A percentile compares a stretch with the other conserved stretches of the same genome.
These are phyloP conservation scores for Eurytoma adleriae DNA, from an alignment of 2,888 invertebrate species.

Conservation along the genomic window DNA sequence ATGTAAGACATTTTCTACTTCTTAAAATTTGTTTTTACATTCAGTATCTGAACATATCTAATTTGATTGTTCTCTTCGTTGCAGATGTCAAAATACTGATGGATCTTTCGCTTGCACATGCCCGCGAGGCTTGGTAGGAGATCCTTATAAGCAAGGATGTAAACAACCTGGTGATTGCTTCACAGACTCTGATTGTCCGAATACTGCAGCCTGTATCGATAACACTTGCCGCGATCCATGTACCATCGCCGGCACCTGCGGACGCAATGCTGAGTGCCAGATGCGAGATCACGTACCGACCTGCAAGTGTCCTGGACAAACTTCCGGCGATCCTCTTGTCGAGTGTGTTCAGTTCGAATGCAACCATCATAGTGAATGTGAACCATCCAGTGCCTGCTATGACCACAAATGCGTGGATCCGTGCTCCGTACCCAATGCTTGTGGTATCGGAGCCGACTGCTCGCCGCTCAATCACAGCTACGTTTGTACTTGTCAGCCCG, in stretches of 20 bases:
- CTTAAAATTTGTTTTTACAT: background rate
- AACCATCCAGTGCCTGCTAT: slow-evolving; percentile 84
- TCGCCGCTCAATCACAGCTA: slow-evolving; percentile 87
- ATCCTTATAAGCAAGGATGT: slow-evolving; percentile 85
- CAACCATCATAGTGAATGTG: slow-evolving; percentile 86
- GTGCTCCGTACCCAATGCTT: slow-evolving; percentile 88
- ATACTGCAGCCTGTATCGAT: slow-evolving; percentile 85
- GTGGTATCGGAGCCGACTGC: slow-evolving; percentile 89
- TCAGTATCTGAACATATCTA: background rate
- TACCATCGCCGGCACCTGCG: slow-evolving; percentile 82
- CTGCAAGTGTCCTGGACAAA: slow-evolving; percentile 86
- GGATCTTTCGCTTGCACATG: slow-evolving; percentile 89
- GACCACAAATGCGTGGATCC: slow-evolving; percentile 89
- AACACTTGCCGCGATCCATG: slow-evolving; percentile 89
- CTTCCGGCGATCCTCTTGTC: slow-evolving; percentile 84
- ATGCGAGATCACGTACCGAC: slow-evolving; percentile 83
- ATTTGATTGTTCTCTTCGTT: slow-evolving; percentile 50
- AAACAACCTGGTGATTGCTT: slow-evolving; percentile 90
- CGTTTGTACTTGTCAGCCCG: slow-evolving; percentile 89
- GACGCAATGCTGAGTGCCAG: slow-evolving; percentile 85
- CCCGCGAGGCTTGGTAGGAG: slow-evolving; percentile 87
- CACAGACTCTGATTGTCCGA: slow-evolving; percentile 87
- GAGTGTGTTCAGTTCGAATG: slow-evolving; percentile 88
- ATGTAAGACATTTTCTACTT: slow-evolving; percentile 72
- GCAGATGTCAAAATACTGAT: slow-evolving; percentile 85